Evolutionary conservation across 2,113 vertebrate genomes (phyloP).

Genomic region (Hippocampus abdominalis): DNA sequence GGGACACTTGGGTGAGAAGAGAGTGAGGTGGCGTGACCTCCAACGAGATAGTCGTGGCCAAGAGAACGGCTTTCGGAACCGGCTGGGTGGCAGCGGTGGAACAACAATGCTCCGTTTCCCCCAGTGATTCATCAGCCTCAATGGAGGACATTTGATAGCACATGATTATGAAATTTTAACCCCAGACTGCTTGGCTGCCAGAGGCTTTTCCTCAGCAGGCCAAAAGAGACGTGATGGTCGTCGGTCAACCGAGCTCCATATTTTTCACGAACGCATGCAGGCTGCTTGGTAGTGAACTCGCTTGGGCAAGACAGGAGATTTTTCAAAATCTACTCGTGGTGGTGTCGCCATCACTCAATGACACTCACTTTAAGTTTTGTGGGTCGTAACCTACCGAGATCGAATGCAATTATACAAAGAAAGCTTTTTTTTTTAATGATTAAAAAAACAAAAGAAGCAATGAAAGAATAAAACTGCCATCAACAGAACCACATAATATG

Average conservation of each 20-base stretch:
- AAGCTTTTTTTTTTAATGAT: no score
- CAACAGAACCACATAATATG: no score
- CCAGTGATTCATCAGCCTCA: slow-evolving; percentile 61
- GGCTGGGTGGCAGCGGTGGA: slow-evolving; percentile 44
- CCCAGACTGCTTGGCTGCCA: slow-evolving; percentile 63
- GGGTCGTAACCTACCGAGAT: no score
- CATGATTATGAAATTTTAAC: slow-evolving; percentile 63
- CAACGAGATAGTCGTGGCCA: slow-evolving; percentile 17
- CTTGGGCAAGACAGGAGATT: slow-evolving; percentile 5
- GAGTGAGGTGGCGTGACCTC: slow-evolving; percentile 14
- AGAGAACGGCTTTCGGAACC: slow-evolving; percentile 46
- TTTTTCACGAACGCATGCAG: slow-evolving; percentile 19
- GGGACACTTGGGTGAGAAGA: not conserved
- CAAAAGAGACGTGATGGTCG: slow-evolving; percentile 46
- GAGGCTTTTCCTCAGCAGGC: slow-evolving; percentile 58
- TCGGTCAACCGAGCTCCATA: slow-evolving; percentile 37
- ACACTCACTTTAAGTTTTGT: not conserved
- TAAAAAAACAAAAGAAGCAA: no score
- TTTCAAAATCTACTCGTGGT: slow-evolving; percentile 22
- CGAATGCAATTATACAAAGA: no score
- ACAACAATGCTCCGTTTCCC: slow-evolving; percentile 66
- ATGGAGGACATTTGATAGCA: slow-evolving; percentile 67
- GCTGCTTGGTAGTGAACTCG: slow-evolving; percentile 41
- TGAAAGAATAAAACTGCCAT: no score
- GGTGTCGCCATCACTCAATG: slow-evolving; percentile 5